Evolutionary conservation across 2,113 vertebrate species (phyloP).

Genomic region (Laticauda laticaudata): DNA sequence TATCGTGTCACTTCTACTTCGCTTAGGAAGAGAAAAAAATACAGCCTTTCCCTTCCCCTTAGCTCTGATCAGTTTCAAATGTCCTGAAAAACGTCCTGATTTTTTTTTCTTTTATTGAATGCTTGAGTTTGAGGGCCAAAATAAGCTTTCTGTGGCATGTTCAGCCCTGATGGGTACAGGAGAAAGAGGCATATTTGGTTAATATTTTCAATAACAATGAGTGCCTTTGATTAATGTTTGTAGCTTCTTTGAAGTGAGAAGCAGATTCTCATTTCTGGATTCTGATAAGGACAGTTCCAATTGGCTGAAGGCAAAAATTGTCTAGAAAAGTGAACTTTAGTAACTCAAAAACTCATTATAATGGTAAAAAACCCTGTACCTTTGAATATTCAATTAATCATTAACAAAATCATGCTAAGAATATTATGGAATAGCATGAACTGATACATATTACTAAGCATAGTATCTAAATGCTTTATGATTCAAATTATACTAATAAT

Average conservation of each 20-base stretch:
- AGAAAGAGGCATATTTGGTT: background rate
- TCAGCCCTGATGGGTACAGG: background rate
- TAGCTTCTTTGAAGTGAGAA: background rate
- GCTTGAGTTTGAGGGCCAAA: background rate
- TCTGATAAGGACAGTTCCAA: background rate
- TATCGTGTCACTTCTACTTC: background rate
- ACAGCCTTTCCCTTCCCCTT: background rate
- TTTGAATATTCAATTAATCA: background rate
- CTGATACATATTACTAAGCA: background rate
- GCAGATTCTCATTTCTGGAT: background rate
- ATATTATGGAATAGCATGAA: background rate
- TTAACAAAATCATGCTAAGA: background rate
- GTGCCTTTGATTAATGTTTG: background rate
- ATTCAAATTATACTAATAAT: background rate
- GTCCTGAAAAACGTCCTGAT: background rate
- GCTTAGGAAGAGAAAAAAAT: background rate
- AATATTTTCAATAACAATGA: background rate
- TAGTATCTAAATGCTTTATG: background rate
- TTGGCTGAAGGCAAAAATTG: background rate
- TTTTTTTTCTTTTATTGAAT: too few relatives aligned
- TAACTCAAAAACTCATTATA: background rate
- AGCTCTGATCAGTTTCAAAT: background rate
- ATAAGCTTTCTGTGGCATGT: background rate
- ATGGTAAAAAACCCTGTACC: background rate
- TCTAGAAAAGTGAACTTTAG: background rate